phyloP scores from a whole-genome alignment of 2,113 vertebrate genomes.

The Pseudopipra pipra region DNA sequence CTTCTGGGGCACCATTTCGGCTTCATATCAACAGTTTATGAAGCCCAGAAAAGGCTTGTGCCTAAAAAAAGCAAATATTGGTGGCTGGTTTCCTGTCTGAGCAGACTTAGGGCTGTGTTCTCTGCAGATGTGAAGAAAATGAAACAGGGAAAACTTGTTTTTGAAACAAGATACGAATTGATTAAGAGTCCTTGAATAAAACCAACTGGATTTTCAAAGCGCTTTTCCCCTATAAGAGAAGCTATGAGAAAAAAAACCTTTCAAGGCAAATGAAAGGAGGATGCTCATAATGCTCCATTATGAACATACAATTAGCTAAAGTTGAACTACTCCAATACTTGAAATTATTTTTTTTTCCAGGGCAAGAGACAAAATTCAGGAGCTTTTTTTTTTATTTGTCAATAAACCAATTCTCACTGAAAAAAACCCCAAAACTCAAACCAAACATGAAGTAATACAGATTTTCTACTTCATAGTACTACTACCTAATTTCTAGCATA shows the following conservation, averaged over 20 bases:
- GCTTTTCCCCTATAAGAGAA: neutral
- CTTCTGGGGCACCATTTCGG: neutral
- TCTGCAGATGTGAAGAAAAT: neutral
- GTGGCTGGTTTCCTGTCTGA: constrained; percentile 32
- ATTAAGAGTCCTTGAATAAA: neutral
- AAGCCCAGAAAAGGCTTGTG: neutral
- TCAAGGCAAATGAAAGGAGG: neutral
- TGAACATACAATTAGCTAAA: neutral
- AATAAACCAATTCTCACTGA: neutral
- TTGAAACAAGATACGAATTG: neutral
- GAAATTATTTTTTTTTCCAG: rapidly evolving
- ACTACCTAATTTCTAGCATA: neutral
- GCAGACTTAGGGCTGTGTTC: neutral
- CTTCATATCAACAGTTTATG: neutral
- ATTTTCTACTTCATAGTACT: neutral
- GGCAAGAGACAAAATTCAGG: neutral
- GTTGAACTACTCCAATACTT: neutral
- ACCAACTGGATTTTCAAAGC: neutral
- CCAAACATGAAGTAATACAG: neutral
- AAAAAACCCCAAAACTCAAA: neutral
- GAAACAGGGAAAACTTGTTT: constrained; percentile 39
- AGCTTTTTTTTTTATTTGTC: neutral
- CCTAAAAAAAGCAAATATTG: constrained; percentile 20
- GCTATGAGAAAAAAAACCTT: neutral
- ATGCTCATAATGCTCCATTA: neutral